A percentile compares a stretch with the other conserved stretches of the same genome.
Conservation (phyloP, 1,140 invertebrate species). For the Armadillidium nasatum region DNA sequence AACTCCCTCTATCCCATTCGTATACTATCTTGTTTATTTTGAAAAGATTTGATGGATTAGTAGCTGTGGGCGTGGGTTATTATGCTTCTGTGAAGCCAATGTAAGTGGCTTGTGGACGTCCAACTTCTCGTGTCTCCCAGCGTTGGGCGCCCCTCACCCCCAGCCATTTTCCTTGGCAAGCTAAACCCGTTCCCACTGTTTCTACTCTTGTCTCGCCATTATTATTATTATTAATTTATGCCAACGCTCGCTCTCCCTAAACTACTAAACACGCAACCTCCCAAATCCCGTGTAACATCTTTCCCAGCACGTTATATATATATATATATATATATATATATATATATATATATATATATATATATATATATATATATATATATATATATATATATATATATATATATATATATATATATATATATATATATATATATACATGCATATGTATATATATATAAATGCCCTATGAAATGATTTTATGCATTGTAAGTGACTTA, state of each 20-base stretch:
- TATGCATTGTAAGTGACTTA: no score
- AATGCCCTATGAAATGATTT: no score
- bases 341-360: no score
- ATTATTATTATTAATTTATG: neutral
- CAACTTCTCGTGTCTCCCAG: conserved; percentile 42
- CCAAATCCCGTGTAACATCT: conserved; percentile 35
- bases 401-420: no score
- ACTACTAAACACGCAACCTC: neutral
- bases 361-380: no score
- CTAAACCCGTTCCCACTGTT: conserved; percentile 29
- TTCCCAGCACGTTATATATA: conserved; percentile 29
- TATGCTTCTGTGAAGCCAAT: conserved; percentile 11
- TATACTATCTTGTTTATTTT: no score
- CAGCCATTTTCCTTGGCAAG: conserved; percentile 34
- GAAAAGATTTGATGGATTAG: neutral
- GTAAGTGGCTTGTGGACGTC: conserved; percentile 34
- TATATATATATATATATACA: no score
- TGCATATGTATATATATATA: no score
- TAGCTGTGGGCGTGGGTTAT: conserved; percentile 18
- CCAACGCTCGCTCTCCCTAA: conserved; percentile 1
- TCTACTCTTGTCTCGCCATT: conserved; percentile 13
- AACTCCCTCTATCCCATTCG: neutral
- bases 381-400: no score
- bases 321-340: no score
- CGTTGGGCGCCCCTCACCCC: conserved; percentile 41